A percentile compares a stretch with the other conserved stretches of the same genome.
These are phyloP conservation scores for Sparus aurata DNA, from an alignment of 2,797 vertebrate genomes.

Conservation along the genomic window DNA sequence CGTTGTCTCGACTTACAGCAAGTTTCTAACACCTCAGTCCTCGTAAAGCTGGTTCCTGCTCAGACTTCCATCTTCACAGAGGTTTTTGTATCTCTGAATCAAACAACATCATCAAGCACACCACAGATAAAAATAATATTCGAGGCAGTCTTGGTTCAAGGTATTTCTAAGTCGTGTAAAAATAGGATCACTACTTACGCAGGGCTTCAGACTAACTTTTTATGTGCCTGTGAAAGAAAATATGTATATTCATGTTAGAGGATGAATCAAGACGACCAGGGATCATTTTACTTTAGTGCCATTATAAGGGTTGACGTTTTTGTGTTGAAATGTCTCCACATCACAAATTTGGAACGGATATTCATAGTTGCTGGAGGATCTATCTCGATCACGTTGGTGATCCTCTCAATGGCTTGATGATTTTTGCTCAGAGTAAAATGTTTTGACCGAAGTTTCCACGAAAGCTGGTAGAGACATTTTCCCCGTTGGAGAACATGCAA, in stretches of 20 bases:
- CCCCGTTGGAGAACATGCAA: neutral
- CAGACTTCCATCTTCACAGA: neutral
- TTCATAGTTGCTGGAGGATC: neutral
- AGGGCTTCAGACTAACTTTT: too few relatives aligned
- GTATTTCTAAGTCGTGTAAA: conserved; percentile 13
- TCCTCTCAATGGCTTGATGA: neutral
- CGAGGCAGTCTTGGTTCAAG: conserved; percentile 11
- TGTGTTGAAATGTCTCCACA: conserved; percentile 1
- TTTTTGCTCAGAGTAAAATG: neutral
- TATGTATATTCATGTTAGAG: neutral
- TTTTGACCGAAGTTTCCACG: neutral
- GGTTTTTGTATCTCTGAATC: neutral
- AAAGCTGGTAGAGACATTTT: neutral
- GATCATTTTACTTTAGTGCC: neutral
- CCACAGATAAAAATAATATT: conserved; percentile 17
- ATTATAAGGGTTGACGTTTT: neutral
- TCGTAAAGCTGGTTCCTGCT: neutral
- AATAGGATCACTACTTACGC: conserved; percentile 5
- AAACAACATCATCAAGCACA: conserved; percentile 1
- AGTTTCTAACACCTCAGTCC: neutral
- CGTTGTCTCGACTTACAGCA: neutral
- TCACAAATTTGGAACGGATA: neutral
- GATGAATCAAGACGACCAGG: neutral
- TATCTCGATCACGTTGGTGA: neutral
- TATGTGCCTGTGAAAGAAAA: too few relatives aligned